phyloP scores from a whole-genome alignment of 2,113 vertebrate species.

The Psilopsiagon aurifrons region DNA sequence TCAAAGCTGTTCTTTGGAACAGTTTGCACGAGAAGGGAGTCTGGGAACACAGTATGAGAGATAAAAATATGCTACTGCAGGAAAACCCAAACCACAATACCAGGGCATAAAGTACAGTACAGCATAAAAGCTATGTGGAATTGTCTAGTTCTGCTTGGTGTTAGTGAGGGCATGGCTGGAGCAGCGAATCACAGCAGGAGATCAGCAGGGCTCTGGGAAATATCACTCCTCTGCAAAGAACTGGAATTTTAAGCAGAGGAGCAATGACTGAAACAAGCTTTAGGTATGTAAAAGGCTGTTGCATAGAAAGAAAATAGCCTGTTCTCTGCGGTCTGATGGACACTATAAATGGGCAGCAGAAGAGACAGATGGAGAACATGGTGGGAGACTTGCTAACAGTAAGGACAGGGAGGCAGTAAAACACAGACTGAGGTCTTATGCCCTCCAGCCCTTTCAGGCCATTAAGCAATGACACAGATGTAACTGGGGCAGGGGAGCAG shows the following conservation, averaged over 20 bases:
- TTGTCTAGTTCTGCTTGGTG: not conserved
- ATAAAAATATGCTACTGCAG: not conserved
- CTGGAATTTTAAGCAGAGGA: accelerated
- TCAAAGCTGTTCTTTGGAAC: not conserved
- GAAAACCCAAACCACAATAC: not conserved
- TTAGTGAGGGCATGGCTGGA: accelerated
- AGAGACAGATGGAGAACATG: accelerated
- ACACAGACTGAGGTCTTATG: not conserved
- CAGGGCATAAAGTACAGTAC: not conserved
- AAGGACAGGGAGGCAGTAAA: not conserved
- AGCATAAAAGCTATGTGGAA: accelerated
- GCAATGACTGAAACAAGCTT: not conserved
- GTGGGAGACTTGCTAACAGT: accelerated
- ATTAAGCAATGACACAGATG: accelerated
- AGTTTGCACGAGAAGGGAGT: not conserved
- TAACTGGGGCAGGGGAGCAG: not conserved
- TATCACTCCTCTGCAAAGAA: accelerated
- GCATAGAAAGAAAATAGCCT: not conserved
- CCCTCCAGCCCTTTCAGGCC: not conserved
- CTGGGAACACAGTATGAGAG: not conserved
- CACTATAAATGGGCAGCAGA: not conserved
- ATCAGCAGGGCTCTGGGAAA: not conserved
- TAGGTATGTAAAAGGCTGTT: accelerated
- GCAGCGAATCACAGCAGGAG: not conserved
- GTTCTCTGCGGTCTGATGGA: not conserved